phyloP scores from a whole-genome alignment of 2,113 vertebrate genomes.

The Caranx ignobilis region DNA sequence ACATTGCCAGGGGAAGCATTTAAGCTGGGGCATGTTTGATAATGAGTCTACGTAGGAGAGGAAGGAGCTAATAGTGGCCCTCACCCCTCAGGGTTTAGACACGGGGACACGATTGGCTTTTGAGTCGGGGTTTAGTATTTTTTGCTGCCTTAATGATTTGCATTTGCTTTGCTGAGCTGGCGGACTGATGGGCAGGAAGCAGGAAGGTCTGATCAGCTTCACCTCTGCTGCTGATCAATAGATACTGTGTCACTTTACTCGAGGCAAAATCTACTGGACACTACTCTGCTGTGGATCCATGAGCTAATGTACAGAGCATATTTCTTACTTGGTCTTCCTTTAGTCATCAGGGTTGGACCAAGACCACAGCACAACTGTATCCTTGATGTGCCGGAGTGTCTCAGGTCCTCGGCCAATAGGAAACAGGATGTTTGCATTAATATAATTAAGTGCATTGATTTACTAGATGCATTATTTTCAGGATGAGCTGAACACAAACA shows the following conservation, averaged over 20 bases:
- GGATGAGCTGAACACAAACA: not conserved
- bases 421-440: not conserved
- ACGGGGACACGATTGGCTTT: constrained; percentile 5
- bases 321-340: no score
- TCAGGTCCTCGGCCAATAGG: not conserved
- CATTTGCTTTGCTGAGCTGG: no score
- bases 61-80: not conserved
- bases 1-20: constrained; percentile 13
- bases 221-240: constrained; percentile 48
- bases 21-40: constrained; percentile 2
- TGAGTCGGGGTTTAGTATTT: not conserved
- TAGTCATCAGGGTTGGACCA: no score
- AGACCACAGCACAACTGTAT: not conserved
- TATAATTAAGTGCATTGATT: not conserved
- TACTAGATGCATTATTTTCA: no score
- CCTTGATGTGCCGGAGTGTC: not conserved
- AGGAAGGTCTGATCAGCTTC: constrained; percentile 43
- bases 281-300: not conserved
- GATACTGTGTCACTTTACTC: constrained; percentile 11
- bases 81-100: not conserved
- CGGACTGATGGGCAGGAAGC: constrained; percentile 40
- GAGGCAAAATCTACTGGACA: not conserved
- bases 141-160: not conserved
- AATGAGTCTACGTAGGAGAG: not conserved
- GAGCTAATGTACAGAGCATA: not conserved